phyloP scores from a whole-genome alignment of 1,140 invertebrate species.

The Drosophila persimilis region DNA sequence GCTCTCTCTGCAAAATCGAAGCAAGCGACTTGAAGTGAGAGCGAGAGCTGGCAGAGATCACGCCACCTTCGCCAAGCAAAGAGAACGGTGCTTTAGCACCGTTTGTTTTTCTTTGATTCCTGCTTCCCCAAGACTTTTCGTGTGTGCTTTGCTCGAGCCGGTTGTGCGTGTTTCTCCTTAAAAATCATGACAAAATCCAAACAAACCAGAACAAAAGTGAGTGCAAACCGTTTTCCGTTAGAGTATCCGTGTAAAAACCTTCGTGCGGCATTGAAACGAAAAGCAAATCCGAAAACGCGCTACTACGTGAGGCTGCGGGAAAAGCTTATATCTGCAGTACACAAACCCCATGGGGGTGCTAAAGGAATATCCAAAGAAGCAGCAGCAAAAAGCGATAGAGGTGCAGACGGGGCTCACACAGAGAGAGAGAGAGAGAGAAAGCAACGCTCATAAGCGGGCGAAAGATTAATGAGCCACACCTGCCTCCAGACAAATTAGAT shows the following conservation, averaged over 20 bases:
- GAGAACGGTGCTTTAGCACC: too few relatives aligned
- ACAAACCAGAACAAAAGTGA: too few relatives aligned
- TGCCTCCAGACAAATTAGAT: slow-evolving; percentile 76
- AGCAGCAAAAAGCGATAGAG: slow-evolving; percentile 9
- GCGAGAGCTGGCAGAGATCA: too few relatives aligned
- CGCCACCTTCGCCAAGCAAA: too few relatives aligned
- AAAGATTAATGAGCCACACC: slow-evolving; percentile 78
- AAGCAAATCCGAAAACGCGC: slow-evolving; percentile 28
- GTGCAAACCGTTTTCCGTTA: background rate
- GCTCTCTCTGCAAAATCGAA: too few relatives aligned
- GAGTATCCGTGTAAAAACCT: slow-evolving; percentile 23
- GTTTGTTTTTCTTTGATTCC: too few relatives aligned
- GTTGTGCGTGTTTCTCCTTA: too few relatives aligned
- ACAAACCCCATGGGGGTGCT: slow-evolving; percentile 54
- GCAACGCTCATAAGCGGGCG: slow-evolving; percentile 51
- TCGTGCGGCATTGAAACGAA: slow-evolving; percentile 19
- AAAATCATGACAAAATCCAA: too few relatives aligned
- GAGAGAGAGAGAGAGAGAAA: background rate
- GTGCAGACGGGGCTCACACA: background rate
- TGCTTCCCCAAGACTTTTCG: too few relatives aligned
- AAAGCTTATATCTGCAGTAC: slow-evolving; percentile 36
- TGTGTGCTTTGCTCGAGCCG: too few relatives aligned
- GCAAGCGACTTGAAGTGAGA: too few relatives aligned
- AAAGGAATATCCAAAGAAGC: slow-evolving; percentile 37
- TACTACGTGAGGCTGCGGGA: slow-evolving; percentile 35